phyloP scores from a whole-genome alignment of 2,888 invertebrate genomes.

The Cerceris rybyensis region DNA sequence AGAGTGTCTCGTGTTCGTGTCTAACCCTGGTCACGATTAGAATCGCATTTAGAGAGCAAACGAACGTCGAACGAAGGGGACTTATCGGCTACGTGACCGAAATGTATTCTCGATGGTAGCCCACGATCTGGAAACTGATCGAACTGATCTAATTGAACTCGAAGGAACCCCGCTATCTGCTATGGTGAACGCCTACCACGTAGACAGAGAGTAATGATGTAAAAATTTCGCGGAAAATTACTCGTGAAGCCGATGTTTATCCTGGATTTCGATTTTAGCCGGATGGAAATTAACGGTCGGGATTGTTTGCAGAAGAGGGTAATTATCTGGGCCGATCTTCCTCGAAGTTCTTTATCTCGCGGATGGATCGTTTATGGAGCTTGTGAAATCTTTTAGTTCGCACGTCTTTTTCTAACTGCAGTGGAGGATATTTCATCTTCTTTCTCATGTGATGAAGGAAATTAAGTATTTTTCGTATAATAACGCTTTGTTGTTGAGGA shows the following conservation, averaged over 20 bases:
- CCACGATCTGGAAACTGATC: slow-evolving; percentile 37
- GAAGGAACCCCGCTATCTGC: slow-evolving; percentile 21
- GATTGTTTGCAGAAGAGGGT: neutral
- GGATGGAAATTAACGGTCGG: neutral
- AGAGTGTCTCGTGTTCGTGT: slow-evolving; percentile 5
- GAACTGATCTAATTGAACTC: slow-evolving; percentile 48
- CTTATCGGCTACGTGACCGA: slow-evolving; percentile 42
- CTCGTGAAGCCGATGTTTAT: slow-evolving; percentile 6
- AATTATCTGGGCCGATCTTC: neutral
- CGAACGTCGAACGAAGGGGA: neutral
- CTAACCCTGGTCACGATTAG: slow-evolving; percentile 29
- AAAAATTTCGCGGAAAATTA: slow-evolving; percentile 32
- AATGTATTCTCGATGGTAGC: slow-evolving; percentile 30
- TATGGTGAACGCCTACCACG: neutral
- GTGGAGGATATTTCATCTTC: no score
- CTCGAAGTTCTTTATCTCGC: neutral
- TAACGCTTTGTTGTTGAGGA: no score
- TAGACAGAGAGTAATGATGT: slow-evolving; percentile 22
- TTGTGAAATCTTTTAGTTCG: no score
- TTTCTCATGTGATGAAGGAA: no score
- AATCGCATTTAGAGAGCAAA: neutral
- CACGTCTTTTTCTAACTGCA: no score
- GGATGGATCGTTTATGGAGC: neutral
- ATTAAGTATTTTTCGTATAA: no score
- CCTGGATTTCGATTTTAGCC: slow-evolving; percentile 1